These are phyloP conservation scores for Psittacus erithacus DNA, from an alignment of 2,113 vertebrate genomes.

Conservation along the genomic window DNA sequence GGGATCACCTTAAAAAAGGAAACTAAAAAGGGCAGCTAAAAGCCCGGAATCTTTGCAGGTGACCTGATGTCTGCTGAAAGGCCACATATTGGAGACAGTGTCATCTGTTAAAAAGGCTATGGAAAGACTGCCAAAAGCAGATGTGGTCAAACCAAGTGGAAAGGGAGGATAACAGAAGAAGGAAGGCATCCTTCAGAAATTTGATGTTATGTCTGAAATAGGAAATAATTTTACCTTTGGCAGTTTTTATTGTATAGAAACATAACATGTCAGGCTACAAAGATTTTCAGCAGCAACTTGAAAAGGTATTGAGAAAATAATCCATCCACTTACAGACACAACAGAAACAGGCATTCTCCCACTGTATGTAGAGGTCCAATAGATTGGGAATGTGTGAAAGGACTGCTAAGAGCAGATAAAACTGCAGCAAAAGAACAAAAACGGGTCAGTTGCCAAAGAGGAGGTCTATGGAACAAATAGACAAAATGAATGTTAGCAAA, in stretches of 20 bases:
- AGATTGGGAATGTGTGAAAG: neutral
- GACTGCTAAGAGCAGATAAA: neutral
- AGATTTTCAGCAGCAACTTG: neutral
- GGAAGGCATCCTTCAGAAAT: neutral
- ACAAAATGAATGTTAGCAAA: neutral
- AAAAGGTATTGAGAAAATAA: neutral
- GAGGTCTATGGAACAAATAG: neutral
- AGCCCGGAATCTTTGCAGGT: neutral
- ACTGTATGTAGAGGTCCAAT: neutral
- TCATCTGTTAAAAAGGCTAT: neutral
- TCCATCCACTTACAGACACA: neutral
- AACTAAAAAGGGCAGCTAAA: neutral
- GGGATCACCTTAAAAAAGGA: neutral
- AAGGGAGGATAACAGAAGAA: neutral
- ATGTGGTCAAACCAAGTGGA: neutral
- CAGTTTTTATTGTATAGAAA: neutral
- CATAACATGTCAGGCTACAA: neutral
- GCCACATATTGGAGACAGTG: neutral
- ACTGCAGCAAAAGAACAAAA: neutral
- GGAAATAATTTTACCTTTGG: neutral
- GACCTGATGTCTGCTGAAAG: neutral
- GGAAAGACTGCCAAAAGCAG: neutral
- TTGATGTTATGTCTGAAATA: neutral
- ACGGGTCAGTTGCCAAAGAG: neutral
- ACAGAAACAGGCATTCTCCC: neutral